phyloP scores from a whole-genome alignment of 2,797 vertebrate species.

The Otus scops region DNA sequence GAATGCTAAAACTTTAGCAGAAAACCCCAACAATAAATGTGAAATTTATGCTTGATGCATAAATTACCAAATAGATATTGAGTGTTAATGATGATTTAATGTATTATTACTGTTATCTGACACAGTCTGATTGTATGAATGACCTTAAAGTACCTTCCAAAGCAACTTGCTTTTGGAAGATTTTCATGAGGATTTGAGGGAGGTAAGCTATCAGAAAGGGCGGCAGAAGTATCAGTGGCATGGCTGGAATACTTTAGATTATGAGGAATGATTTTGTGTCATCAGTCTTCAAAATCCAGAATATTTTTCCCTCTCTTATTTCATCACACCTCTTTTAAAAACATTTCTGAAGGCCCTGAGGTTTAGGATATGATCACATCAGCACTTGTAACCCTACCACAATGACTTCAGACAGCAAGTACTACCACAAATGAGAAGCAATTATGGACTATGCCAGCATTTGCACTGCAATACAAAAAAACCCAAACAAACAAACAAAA shows the following conservation, averaged over 20 bases:
- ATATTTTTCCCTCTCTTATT: not conserved
- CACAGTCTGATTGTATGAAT: not conserved
- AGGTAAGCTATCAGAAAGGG: not conserved
- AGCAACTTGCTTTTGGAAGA: not conserved
- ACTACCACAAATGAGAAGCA: not conserved
- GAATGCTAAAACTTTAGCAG: not conserved
- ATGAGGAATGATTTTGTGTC: slow-evolving; percentile 40
- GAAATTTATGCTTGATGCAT: not conserved
- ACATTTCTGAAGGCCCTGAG: not conserved
- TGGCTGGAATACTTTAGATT: not conserved
- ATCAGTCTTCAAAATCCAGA: slow-evolving; percentile 19
- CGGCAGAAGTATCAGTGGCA: not conserved
- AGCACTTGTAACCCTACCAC: not conserved
- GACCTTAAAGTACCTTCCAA: not conserved
- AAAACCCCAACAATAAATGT: not conserved
- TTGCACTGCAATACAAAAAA: not conserved
- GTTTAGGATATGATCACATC: not conserved
- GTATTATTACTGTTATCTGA: not conserved
- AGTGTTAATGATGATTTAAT: not conserved
- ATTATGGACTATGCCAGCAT: not conserved
- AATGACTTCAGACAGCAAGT: not conserved
- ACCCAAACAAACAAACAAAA: not conserved
- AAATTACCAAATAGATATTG: not conserved
- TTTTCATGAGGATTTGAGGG: not conserved
- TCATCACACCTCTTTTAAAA: not conserved